These are phyloP conservation scores for Rugalucina vietnamica DNA, from an alignment of 2,888 invertebrate genomes.

Conservation along the genomic window DNA sequence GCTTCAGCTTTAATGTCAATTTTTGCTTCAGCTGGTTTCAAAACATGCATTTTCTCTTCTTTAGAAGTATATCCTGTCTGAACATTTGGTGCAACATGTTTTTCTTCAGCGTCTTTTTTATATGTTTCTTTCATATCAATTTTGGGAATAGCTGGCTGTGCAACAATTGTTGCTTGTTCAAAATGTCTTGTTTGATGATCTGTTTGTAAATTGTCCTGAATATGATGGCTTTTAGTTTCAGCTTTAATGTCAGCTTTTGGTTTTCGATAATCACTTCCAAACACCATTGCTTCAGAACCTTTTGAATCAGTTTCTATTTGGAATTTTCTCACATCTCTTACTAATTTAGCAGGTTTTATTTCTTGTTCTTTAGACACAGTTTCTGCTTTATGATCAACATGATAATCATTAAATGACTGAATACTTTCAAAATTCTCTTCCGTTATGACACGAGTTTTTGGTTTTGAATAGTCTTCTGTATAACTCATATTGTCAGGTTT, in stretches of 20 bases:
- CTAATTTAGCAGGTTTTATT: no score
- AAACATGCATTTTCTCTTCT: neutral
- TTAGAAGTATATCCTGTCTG: neutral
- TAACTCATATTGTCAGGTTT: neutral
- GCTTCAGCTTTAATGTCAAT: constrained; percentile 52
- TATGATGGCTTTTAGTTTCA: no score
- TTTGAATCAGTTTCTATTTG: neutral
- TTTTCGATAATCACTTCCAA: neutral
- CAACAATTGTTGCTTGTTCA: no score
- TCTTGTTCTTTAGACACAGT: no score
- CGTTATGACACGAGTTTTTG: neutral
- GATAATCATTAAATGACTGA: neutral
- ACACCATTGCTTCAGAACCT: neutral
- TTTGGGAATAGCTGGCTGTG: neutral
- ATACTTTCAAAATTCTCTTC: neutral
- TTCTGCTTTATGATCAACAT: neutral
- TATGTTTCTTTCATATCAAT: neutral
- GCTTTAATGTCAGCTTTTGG: neutral
- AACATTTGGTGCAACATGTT: neutral
- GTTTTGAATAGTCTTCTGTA: neutral
- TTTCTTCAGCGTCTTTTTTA: neutral
- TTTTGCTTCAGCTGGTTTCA: neutral
- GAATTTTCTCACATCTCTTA: neutral
- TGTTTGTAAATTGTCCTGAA: no score
- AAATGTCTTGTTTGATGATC: no score